phyloP scores from a whole-genome alignment of 2,888 invertebrate genomes.

The Zhengitettix transpicula region DNA sequence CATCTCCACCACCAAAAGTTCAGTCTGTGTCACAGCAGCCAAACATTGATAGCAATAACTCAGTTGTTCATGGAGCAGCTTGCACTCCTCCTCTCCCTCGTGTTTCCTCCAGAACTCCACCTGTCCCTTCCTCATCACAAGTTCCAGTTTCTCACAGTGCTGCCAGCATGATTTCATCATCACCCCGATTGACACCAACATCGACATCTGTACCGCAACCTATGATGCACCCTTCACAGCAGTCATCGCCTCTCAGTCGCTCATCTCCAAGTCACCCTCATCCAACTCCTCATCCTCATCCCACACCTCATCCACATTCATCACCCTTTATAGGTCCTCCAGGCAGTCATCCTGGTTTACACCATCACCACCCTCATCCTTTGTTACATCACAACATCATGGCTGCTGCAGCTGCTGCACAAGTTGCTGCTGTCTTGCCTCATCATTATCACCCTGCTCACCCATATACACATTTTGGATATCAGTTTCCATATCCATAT shows the following conservation, averaged over 20 bases:
- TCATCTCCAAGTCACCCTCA: constrained; percentile 19
- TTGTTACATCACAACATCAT: constrained; percentile 49
- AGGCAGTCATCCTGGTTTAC: constrained; percentile 22
- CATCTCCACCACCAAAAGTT: constrained; percentile 2
- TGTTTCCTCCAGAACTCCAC: constrained; percentile 8
- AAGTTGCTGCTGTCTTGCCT: constrained; percentile 44
- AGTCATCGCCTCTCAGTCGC: constrained; percentile 39
- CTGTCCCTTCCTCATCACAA: constrained; percentile 7
- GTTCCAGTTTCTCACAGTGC: constrained; percentile 42
- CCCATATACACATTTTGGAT: constrained; percentile 36
- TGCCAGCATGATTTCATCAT: constrained; percentile 40
- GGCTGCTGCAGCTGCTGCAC: constrained; percentile 39
- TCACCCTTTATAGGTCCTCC: constrained; percentile 40
- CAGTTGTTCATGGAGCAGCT: neutral
- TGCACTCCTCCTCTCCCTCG: neutral
- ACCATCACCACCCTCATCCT: constrained; percentile 52
- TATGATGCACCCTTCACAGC: constrained; percentile 58
- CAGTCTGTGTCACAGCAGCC: neutral
- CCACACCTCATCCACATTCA: constrained; percentile 20
- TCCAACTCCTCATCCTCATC: constrained; percentile 20
- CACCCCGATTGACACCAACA: constrained; percentile 27
- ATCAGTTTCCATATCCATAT: constrained; percentile 55
- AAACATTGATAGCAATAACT: neutral
- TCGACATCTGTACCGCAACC: constrained; percentile 49
- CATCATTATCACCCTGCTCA: constrained; percentile 43